Conservation (phyloP, 2,797 vertebrate genomes). For the Furcifer pardalis region DNA sequence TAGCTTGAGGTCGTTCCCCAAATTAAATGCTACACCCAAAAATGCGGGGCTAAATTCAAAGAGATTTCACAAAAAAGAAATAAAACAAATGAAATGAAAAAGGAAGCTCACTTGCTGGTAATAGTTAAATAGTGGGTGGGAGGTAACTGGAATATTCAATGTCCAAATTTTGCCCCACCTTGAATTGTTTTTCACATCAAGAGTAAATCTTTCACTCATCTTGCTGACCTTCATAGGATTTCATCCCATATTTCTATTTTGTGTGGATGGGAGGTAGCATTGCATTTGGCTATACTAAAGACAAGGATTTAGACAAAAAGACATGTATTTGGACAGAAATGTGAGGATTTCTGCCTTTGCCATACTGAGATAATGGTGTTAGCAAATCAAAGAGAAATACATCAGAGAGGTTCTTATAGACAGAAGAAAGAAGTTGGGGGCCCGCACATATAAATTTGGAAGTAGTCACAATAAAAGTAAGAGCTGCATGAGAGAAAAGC, state of each 20-base stretch:
- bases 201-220: background rate
- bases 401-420: background rate
- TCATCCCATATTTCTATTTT: background rate
- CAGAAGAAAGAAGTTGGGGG: background rate
- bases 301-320: too few species aligned
- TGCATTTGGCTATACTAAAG: background rate
- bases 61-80: background rate
- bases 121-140: background rate
- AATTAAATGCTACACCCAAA: too few species aligned
- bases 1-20: background rate
- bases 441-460: background rate
- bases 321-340: background rate
- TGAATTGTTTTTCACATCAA: background rate
- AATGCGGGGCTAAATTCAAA: background rate
- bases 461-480: background rate
- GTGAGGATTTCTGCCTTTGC: background rate
- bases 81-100: too few species aligned
- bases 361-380: background rate
- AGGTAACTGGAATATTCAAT: background rate
- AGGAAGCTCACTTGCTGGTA: background rate
- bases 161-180: background rate
- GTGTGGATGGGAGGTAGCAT: background rate
- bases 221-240: background rate
- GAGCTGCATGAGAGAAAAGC: background rate
- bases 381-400: background rate